phyloP scores from a whole-genome alignment of 2,797 vertebrate species.

The Myotis planiceps region DNA sequence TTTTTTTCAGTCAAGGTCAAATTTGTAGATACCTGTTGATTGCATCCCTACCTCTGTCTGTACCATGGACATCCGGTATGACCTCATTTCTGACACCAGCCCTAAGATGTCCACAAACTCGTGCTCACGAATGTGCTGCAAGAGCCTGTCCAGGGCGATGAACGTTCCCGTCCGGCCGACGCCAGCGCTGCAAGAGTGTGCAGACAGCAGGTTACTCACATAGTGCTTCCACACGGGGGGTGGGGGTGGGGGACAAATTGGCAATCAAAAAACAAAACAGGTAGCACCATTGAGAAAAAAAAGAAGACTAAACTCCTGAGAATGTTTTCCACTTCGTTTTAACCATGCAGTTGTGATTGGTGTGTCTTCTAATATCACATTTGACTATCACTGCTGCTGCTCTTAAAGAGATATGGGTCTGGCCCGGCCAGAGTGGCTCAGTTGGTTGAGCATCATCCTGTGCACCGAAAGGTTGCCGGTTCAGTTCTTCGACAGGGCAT shows the following conservation, averaged over 20 bases:
- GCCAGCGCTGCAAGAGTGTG: conserved; percentile 90
- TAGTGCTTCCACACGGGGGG: accelerated
- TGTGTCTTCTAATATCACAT: neutral
- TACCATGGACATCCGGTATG: conserved; percentile 97
- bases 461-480: neutral
- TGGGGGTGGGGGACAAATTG: neutral
- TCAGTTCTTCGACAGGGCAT: neutral
- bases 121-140: conserved; percentile 96
- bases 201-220: neutral
- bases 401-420: neutral
- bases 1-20: neutral
- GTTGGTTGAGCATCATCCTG: neutral
- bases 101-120: conserved; percentile 95
- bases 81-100: conserved; percentile 96
- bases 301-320: neutral
- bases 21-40: neutral
- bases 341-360: neutral
- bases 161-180: conserved; percentile 97
- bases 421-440: neutral
- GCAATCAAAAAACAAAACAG: neutral
- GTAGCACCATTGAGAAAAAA: neutral
- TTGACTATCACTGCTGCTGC: too few species aligned
- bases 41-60: conserved; percentile 93
- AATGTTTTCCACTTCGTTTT: neutral
- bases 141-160: conserved; percentile 95